These are phyloP conservation scores for Danio choprae DNA, from an alignment of 2,797 vertebrate species.

Conservation along the genomic window DNA sequence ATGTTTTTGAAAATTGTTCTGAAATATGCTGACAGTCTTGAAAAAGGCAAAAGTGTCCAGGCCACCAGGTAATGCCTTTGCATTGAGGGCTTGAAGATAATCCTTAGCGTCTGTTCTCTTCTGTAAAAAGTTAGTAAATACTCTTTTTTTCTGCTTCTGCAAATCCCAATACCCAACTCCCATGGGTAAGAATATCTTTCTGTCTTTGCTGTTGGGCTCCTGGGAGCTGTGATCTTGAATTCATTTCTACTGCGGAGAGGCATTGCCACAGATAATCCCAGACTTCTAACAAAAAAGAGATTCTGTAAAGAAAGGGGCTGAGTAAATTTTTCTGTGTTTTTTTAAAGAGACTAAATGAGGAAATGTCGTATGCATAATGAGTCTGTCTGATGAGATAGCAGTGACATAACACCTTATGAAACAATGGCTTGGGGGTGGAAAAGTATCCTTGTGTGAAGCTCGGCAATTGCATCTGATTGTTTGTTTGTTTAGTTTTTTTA, in stretches of 20 bases:
- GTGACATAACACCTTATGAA: slow-evolving; percentile 60
- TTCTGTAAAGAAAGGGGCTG: slow-evolving; percentile 40
- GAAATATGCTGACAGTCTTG: slow-evolving; percentile 39
- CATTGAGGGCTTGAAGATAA: slow-evolving; percentile 11
- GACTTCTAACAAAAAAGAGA: slow-evolving; percentile 62
- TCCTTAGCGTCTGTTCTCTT: slow-evolving; percentile 22
- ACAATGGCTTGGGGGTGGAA: slow-evolving; percentile 48
- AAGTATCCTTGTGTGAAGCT: slow-evolving; percentile 45
- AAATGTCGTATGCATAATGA: slow-evolving; percentile 60
- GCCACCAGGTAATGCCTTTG: slow-evolving; percentile 30
- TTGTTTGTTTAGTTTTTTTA: slow-evolving; percentile 35
- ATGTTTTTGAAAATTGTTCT: slow-evolving; percentile 36
- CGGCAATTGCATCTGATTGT: slow-evolving; percentile 26
- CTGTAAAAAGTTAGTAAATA: slow-evolving; percentile 30
- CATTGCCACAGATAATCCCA: slow-evolving; percentile 65
- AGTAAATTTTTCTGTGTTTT: slow-evolving; percentile 57
- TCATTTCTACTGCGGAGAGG: slow-evolving; percentile 62
- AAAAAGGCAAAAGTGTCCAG: slow-evolving; percentile 23
- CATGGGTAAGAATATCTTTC: slow-evolving; percentile 1
- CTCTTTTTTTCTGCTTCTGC: slow-evolving; percentile 2
- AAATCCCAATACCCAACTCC: slow-evolving; percentile 30
- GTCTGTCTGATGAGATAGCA: slow-evolving; percentile 56
- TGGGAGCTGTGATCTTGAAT: slow-evolving; percentile 64
- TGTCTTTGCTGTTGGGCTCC: slow-evolving; percentile 44
- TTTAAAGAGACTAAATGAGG: slow-evolving; percentile 53